Base-by-base conservation (phyloP, 2,113 vertebrate species). In the Pedetes capensis region DNA sequence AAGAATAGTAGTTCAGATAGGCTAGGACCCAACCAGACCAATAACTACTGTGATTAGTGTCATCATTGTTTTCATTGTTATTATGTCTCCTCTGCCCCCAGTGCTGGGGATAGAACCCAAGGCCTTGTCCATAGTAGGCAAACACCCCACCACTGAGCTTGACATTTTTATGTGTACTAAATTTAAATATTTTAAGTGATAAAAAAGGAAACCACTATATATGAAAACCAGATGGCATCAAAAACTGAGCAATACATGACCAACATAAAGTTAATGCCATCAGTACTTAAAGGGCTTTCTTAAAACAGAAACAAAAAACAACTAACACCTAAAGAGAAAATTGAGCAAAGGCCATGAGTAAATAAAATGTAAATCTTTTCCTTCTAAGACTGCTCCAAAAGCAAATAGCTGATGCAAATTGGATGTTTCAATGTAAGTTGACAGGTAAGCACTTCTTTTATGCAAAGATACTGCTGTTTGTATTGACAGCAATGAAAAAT, bases 321-420 rank as follows among this genome's bases (percentile, higher is more conserved):
- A 18, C 39, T 72, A 83, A 68, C 49, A 68, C 37, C 5, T 91
- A 66, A 95, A 34, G 55, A 84, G 83, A 82, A 93, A 91, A 90
- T 37, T 53, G 42, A 82, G 17, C 53, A 64, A 84, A 71, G 44
- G 68, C 9, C 74, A 74, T 93, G 74, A 82, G 78, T 95, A 93
- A 90, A 68, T 90, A 95, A 91, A 86, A 93, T 86, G 42, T 93
- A 82, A 95, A 86, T 91, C 25, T 37, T 93, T 72, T 5, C 20
- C 47, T 72, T 47, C 37, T 64, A 25, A 87, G n/a, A 4, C 32
- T 74, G 29, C 42, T 47, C 39, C 72, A 81, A 93, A 63, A 89
- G 14, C n/a, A 72, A 96, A 93, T 79, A 55, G 20, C 82, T 72
- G 22, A 81, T 86, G 32, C 81, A 87, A 95, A 87, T 23, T 91